Evolutionary conservation across 2,113 vertebrate species (phyloP).

Genomic region (Anarhynchus alexandrinus): DNA sequence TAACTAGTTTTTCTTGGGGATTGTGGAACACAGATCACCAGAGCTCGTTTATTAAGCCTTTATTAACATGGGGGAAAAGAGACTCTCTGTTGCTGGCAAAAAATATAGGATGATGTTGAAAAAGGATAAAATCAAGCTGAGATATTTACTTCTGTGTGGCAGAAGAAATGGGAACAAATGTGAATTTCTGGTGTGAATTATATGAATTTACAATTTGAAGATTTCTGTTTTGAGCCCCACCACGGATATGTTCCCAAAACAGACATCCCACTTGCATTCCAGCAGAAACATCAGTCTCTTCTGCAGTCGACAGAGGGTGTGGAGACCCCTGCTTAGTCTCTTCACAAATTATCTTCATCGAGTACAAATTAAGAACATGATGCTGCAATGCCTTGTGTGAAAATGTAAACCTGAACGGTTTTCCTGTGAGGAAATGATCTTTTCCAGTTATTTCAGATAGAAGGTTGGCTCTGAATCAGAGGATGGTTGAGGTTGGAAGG

Average conservation of each 20-base stretch:
- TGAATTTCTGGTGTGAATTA: slow-evolving; percentile 20
- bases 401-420: neutral
- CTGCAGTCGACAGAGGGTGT: neutral
- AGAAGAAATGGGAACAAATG: neutral
- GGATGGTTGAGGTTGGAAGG: neutral
- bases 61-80: neutral
- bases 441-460: neutral
- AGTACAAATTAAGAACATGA: neutral
- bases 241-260: neutral
- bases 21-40: neutral
- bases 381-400: neutral
- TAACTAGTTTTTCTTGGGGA: neutral
- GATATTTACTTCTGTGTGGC: neutral
- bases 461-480: neutral
- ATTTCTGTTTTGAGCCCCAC: neutral
- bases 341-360: neutral
- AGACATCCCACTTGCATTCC: neutral
- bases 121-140: neutral
- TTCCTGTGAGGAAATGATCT: neutral
- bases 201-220: neutral
- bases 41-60: neutral
- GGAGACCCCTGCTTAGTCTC: neutral
- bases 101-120: neutral
- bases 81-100: neutral
- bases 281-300: neutral